Evolutionary conservation across 2,888 invertebrate genomes (phyloP).

Genomic region (Drosophila ustulata): DNA sequence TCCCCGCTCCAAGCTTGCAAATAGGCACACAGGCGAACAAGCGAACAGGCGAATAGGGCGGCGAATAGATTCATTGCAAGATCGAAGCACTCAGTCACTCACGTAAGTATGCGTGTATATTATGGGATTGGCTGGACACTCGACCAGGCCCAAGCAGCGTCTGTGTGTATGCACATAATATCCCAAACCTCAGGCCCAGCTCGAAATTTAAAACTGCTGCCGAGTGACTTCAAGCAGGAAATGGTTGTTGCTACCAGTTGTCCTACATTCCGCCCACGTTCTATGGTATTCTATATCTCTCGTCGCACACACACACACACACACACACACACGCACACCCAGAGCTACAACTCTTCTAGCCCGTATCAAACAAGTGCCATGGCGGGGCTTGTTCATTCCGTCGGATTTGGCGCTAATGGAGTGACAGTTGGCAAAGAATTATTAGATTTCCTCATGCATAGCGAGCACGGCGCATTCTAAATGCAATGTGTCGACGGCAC

Average conservation of each 20-base stretch:
- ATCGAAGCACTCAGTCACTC: constrained; percentile 56
- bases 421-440: constrained; percentile 76
- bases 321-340: neutral
- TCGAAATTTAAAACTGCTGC: constrained; percentile 35
- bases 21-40: constrained; percentile 10
- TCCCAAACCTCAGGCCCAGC: constrained; percentile 21
- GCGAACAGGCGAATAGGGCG: neutral
- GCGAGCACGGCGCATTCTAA: constrained; percentile 60
- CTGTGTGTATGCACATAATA: constrained; percentile 9
- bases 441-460: constrained; percentile 77
- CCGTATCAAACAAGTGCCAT: constrained; percentile 8
- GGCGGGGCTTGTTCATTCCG: constrained; percentile 42
- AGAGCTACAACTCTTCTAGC: neutral
- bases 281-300: neutral
- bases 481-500: constrained; percentile 19
- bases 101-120: neutral
- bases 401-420: constrained; percentile 70
- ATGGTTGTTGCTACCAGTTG: constrained; percentile 35
- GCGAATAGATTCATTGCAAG: constrained; percentile 44
- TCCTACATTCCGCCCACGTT: constrained; percentile 16
- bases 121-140: neutral
- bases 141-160: constrained; percentile 16
- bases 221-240: constrained; percentile 43
- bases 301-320: neutral
- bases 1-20: constrained; percentile 34